A percentile compares a stretch with the other conserved stretches of the same genome.
Evolutionary conservation across 2,888 invertebrate genomes (phyloP).

Genomic region (Ormyrus rosae): DNA sequence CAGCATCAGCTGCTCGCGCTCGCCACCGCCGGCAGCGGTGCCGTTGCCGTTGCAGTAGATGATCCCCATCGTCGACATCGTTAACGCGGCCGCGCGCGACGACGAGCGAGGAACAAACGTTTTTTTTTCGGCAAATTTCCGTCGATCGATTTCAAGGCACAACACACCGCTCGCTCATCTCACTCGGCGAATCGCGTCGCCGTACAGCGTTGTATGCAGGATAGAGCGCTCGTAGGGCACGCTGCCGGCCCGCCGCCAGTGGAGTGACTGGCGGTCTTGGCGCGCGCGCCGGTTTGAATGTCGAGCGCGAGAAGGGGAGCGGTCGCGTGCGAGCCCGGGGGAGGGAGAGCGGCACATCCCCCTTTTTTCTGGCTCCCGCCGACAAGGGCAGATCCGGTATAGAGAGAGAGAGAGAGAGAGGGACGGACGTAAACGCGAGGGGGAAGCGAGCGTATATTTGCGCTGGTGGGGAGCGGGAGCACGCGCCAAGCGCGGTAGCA

Average conservation of each 20-base stretch:
- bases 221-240: constrained; percentile 59
- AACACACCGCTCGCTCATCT: too few species aligned
- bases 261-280: constrained; percentile 59
- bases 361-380: not conserved
- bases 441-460: not conserved
- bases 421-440: too few species aligned
- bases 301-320: constrained; percentile 30
- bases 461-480: constrained; percentile 68
- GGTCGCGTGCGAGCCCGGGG: constrained; percentile 51
- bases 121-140: too few species aligned
- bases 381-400: too few species aligned
- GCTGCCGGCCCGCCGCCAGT: constrained; percentile 73
- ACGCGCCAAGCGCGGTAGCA: constrained; percentile 71
- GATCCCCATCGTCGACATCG: too few species aligned
- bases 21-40: too few species aligned
- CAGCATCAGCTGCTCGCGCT: constrained; percentile 67
- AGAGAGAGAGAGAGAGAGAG: too few species aligned
- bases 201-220: not conserved
- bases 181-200: too few species aligned
- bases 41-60: too few species aligned
- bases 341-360: constrained; percentile 32
- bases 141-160: too few species aligned
- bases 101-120: too few species aligned
- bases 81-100: too few species aligned
- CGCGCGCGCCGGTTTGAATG: constrained; percentile 35